Evolutionary conservation across 1,140 invertebrate species (phyloP).

Genomic region (Neelides sp.): DNA sequence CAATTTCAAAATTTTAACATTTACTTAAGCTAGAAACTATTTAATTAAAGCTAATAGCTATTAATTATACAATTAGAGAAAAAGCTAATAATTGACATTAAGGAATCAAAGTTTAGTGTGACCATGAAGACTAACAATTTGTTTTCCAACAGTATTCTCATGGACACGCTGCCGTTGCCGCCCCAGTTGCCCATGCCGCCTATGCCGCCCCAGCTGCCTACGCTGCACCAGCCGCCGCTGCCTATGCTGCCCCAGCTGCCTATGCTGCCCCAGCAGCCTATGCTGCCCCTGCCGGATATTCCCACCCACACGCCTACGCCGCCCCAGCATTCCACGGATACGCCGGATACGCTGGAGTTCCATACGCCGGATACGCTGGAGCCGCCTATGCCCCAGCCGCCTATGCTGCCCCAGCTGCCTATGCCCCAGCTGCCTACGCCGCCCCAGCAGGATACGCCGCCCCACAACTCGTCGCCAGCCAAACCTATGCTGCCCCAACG

Average conservation of each 20-base stretch:
- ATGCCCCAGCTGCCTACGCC: not conserved
- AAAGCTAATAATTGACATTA: no score
- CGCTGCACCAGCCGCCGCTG: constrained; percentile 9
- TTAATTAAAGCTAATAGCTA: no score
- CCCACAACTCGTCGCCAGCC: not conserved
- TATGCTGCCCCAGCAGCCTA: constrained; percentile 8
- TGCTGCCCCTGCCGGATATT: constrained; percentile 1
- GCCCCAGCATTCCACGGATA: constrained; percentile 12
- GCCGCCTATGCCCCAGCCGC: not conserved
- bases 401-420: constrained; percentile 1
- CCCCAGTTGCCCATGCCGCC: not conserved
- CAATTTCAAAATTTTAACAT: no score
- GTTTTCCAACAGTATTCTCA: no score
- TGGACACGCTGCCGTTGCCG: constrained; percentile 18
- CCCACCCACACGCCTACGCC: not conserved
- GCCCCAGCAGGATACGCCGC: not conserved
- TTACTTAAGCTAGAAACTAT: no score
- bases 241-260: not conserved
- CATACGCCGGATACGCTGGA: not conserved
- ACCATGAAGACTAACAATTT: no score
- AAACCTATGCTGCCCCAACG: constrained; percentile 1
- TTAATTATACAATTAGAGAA: no score
- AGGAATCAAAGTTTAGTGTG: no score
- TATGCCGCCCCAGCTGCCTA: no score
- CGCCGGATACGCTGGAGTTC: not conserved